These are phyloP conservation scores for Colaptes auratus DNA, from an alignment of 2,113 vertebrate species.

Conservation along the genomic window DNA sequence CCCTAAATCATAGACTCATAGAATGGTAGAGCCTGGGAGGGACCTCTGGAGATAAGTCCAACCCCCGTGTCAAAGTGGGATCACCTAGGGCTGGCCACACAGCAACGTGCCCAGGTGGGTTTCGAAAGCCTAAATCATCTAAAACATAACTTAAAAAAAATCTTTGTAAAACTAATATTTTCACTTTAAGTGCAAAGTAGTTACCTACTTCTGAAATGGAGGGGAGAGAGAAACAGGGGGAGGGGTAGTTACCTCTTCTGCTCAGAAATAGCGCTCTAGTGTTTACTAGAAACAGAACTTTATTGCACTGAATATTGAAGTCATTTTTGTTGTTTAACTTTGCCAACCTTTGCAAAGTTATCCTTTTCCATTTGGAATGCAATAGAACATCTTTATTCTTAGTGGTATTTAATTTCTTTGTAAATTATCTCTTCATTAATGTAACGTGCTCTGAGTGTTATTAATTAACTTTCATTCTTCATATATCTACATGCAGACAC, in stretches of 20 bases:
- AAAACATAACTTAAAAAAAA: neutral
- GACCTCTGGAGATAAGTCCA: too few species aligned
- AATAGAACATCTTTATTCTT: neutral
- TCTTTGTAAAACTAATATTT: neutral
- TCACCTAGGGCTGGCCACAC: too few species aligned
- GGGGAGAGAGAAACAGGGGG: neutral
- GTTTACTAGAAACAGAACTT: neutral
- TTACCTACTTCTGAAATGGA: neutral
- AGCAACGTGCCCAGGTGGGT: too few species aligned
- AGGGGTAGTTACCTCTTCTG: neutral
- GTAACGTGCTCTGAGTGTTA: neutral
- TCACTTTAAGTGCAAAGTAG: neutral
- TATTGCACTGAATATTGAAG: neutral
- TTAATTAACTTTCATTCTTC: neutral
- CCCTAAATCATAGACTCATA: neutral
- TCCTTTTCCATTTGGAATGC: neutral
- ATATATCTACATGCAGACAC: neutral
- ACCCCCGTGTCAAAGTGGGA: too few species aligned
- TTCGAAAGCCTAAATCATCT: neutral
- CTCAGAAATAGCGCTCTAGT: neutral
- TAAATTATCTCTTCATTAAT: neutral
- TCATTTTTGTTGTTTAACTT: neutral
- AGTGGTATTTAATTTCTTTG: neutral
- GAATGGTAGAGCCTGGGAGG: too few species aligned
- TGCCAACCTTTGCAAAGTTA: neutral